Percentiles rank a stretch among this genome's conserved stretches.
Evolutionary conservation across 2,888 invertebrate species (phyloP).

Genomic region (Hirtodrosophila trivittata): DNA sequence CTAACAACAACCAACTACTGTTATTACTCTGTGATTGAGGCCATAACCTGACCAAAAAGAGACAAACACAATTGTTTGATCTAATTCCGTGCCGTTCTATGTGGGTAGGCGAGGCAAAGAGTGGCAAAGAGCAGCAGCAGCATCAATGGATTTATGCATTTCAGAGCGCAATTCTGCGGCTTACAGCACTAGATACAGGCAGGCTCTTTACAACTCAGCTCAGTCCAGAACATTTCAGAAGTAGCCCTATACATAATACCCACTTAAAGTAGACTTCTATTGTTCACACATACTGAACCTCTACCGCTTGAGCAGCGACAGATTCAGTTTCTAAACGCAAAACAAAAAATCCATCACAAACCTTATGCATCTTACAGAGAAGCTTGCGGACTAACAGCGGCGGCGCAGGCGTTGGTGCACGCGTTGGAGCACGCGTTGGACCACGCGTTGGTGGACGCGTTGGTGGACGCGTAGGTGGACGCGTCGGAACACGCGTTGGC

Average conservation of each 20-base stretch:
- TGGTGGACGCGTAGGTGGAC: slow-evolving; percentile 9
- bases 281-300: slow-evolving; percentile 46
- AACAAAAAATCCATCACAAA: slow-evolving; percentile 66
- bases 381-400: slow-evolving; percentile 80
- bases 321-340: slow-evolving; percentile 47
- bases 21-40: slow-evolving; percentile 37
- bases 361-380: slow-evolving; percentile 84
- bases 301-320: slow-evolving; percentile 36
- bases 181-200: slow-evolving; percentile 19
- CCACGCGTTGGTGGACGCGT: slow-evolving; percentile 33
- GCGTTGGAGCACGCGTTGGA: slow-evolving; percentile 29
- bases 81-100: slow-evolving; percentile 7
- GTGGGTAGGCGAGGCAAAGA: slow-evolving; percentile 33
- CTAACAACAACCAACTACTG: slow-evolving; percentile 31
- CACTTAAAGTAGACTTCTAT: slow-evolving; percentile 53
- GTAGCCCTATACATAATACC: slow-evolving; percentile 23
- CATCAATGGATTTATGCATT: slow-evolving; percentile 20
- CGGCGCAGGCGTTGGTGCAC: slow-evolving; percentile 35
- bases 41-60: slow-evolving; percentile 26
- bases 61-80: slow-evolving; percentile 26
- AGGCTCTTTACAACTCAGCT: slow-evolving; percentile 13
- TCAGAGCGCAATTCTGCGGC: slow-evolving; percentile 6
- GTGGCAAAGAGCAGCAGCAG: slow-evolving; percentile 33
- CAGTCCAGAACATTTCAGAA: slow-evolving; percentile 17
- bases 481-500: slow-evolving; percentile 28